These are phyloP conservation scores for Reticulitermes lucifugus DNA, from an alignment of 2,888 invertebrate genomes.

Conservation along the genomic window DNA sequence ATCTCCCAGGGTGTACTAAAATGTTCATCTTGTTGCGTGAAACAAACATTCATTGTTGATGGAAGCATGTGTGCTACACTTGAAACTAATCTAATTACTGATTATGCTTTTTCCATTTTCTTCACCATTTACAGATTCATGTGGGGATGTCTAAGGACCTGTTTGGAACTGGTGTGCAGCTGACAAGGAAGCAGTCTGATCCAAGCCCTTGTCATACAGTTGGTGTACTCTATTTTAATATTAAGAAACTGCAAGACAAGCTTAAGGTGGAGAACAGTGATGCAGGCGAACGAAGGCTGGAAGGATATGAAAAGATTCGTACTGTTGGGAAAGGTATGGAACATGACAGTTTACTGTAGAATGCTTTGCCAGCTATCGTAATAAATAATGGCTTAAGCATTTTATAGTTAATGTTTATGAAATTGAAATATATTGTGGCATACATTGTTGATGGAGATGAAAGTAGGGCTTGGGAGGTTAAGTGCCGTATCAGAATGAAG, in stretches of 20 bases:
- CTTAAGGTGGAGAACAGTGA: constrained; percentile 49
- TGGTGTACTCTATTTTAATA: constrained; percentile 57
- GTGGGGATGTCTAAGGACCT: constrained; percentile 55
- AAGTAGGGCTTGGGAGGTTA: too few species aligned
- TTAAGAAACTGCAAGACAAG: constrained; percentile 54
- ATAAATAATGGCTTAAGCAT: too few species aligned
- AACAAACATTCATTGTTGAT: too few species aligned
- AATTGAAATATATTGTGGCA: too few species aligned
- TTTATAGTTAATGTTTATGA: too few species aligned
- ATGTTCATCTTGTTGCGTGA: too few species aligned
- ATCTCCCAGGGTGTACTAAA: too few species aligned
- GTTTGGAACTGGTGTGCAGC: constrained; percentile 54
- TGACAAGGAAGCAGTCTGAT: constrained; percentile 45
- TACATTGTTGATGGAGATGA: too few species aligned
- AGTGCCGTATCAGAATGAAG: too few species aligned
- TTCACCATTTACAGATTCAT: constrained; percentile 53
- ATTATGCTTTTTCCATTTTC: not conserved
- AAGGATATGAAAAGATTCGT: constrained; percentile 70
- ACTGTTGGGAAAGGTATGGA: constrained; percentile 71
- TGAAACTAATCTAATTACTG: too few species aligned
- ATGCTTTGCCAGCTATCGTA: not conserved
- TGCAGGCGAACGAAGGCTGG: constrained; percentile 48
- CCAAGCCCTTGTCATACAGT: constrained; percentile 49
- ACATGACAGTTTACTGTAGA: not conserved
- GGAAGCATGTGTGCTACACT: too few species aligned